Evolutionary conservation across 2,888 invertebrate genomes (phyloP), one percentile per base, ranked within the genome.

Genomic region (Chironomus riparius): DNA sequence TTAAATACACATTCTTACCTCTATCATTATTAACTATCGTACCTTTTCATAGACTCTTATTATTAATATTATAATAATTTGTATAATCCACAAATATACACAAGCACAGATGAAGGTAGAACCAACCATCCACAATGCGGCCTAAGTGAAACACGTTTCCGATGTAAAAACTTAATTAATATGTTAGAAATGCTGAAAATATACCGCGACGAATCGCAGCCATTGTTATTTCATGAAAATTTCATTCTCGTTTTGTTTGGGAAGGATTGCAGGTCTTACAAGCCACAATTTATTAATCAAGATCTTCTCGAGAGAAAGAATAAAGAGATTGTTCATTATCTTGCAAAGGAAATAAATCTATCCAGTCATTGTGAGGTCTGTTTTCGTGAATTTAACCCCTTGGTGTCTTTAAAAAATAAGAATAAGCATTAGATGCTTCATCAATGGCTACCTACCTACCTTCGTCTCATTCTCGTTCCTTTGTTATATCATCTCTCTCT

Each of bases 121-220:
- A 38, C 4, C 38, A 38, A 10, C 38, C 38, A 38, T 38, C 38
- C 10, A 38, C 38, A 38, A 38, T 38, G 38, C 10, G n/a, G 38
- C 38, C 38, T 38, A 38, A 38, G 38, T 38, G 38, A 38, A 38
- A 38, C 72, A 72, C 62, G 61, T 72, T 72, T 72, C 61, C 62
- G 62, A 72, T 62, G 38, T 61, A 62, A 38, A n/a, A 72, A 72
- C 72, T 72, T 72, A 72, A 72, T 72, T 72, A 72, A 72, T 72
- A 72, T 72, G 72, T 72, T 68, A 18, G 38, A 68, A 68, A 47
- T 68, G 48, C 71, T 22, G 48, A 71, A 15, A 70, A 47, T 47
- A 70, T 50, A 22, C 70, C 70, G 50, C 18, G 50, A 72, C 72
- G 47, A 72, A 72, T 72, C 62, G 65, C 56, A 70, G 70, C 61